phyloP scores from a whole-genome alignment of 30 jellyfish, hydroid and myxozoan species.

The Mastigias papua region DNA sequence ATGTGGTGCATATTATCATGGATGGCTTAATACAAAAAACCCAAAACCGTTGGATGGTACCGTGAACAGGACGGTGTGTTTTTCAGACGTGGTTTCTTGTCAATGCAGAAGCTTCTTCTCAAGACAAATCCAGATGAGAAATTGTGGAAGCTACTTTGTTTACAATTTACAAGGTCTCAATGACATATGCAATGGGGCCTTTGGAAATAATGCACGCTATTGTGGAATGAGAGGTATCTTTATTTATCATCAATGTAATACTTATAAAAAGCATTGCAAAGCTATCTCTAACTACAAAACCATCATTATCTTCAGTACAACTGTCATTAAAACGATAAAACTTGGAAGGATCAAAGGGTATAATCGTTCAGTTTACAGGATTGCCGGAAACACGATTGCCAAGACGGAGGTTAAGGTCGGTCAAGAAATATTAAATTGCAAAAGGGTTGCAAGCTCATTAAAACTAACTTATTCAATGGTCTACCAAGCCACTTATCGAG shows the following conservation, averaged over 20 bases:
- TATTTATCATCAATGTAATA: not conserved
- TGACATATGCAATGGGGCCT: not conserved
- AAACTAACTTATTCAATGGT: too few species aligned
- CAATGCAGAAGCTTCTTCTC: not conserved
- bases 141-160: conserved; percentile 12
- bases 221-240: conserved; percentile 21
- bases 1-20: conserved; percentile 9
- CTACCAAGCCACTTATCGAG: too few species aligned
- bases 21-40: conserved; percentile 7
- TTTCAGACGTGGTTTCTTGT: not conserved
- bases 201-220: not conserved
- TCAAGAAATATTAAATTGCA: too few species aligned
- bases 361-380: too few species aligned
- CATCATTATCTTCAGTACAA: too few species aligned
- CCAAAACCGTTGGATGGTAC: conserved; percentile 16
- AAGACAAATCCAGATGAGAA: conserved; percentile 14
- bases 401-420: too few species aligned
- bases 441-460: too few species aligned
- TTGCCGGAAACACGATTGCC: too few species aligned
- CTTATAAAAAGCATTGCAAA: not conserved
- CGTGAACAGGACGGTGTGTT: conserved; percentile 13
- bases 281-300: too few species aligned
- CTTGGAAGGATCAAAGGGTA: too few species aligned
- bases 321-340: too few species aligned
- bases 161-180: not conserved